A percentile compares a stretch with the other conserved stretches of the same genome.
phyloP scores from a whole-genome alignment of 2,888 invertebrate genomes.

The Neoaliturus tenellus region DNA sequence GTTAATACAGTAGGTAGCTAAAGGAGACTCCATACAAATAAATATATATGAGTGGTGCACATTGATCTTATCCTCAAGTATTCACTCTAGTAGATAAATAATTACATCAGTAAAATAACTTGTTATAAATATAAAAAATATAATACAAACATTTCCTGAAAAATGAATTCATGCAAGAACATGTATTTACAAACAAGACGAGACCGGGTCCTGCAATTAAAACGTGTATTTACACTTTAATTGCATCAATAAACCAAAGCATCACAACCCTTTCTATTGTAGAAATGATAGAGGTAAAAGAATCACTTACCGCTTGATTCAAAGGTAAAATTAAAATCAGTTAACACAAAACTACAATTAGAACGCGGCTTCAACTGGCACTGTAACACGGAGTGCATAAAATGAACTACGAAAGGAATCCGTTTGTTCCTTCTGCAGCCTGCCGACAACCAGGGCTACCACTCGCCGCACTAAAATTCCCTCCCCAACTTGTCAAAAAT shows the following conservation, averaged over 20 bases:
- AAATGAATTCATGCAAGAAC: background rate
- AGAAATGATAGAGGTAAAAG: background rate
- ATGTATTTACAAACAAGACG: conserved; percentile 1
- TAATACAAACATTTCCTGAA: too few relatives aligned
- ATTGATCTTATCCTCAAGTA: too few relatives aligned
- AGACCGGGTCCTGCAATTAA: background rate
- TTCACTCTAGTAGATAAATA: too few relatives aligned
- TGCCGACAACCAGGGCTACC: background rate
- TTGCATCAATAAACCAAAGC: background rate
- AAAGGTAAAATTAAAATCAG: background rate
- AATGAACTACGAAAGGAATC: conserved; percentile 27
- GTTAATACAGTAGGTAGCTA: too few relatives aligned
- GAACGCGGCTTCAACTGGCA: background rate
- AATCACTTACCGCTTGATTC: conserved; percentile 12
- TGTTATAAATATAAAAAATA: too few relatives aligned
- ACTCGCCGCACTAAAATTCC: conserved; percentile 14
- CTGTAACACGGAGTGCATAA: background rate
- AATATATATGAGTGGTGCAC: too few relatives aligned
- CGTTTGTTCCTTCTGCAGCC: conserved; percentile 23
- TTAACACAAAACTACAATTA: conserved; percentile 24
- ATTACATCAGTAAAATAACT: too few relatives aligned
- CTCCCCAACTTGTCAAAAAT: background rate
- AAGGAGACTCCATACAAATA: too few relatives aligned
- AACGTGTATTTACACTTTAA: background rate
- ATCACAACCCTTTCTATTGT: background rate